Percentiles rank a stretch among this genome's conserved stretches.
phyloP scores from a whole-genome alignment of 2,888 invertebrate species.

The Chymomyza fuscimana region DNA sequence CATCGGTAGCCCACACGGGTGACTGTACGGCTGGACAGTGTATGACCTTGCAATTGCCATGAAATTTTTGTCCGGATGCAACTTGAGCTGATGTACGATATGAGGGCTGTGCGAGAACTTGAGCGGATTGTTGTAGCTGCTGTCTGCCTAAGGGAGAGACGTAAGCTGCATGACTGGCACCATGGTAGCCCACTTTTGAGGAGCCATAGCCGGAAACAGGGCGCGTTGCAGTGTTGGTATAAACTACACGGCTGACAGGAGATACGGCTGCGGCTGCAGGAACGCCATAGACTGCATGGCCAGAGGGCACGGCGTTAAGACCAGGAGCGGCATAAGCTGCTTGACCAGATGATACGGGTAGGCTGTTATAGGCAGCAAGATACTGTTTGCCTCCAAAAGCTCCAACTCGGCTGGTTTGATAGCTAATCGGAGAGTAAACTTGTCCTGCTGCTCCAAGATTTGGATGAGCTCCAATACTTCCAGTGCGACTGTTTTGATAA shows the following conservation, averaged over 20 bases:
- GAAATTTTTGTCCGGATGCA: constrained; percentile 16
- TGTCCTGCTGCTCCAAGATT: not conserved
- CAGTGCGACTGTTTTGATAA: not conserved
- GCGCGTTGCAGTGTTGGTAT: not conserved
- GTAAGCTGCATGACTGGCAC: constrained; percentile 17
- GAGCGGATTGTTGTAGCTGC: too few relatives aligned
- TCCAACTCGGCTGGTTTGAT: not conserved
- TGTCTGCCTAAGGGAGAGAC: not conserved
- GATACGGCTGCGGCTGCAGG: not conserved
- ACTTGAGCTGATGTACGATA: not conserved
- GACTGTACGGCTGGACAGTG: constrained; percentile 20
- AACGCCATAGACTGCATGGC: not conserved
- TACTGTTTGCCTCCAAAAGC: not conserved
- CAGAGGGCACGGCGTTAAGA: not conserved
- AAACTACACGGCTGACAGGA: not conserved
- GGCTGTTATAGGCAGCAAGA: constrained; percentile 1
- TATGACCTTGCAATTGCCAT: constrained; percentile 39
- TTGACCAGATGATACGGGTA: not conserved
- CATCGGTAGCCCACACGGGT: constrained; percentile 34
- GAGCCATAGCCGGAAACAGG: not conserved
- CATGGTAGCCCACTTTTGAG: constrained; percentile 3
- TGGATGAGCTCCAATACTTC: not conserved
- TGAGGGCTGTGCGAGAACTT: too few relatives aligned
- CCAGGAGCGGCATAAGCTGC: not conserved
- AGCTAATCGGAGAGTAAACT: not conserved